These are phyloP conservation scores for Zosterops lateralis DNA, from an alignment of 2,113 vertebrate genomes.

Conservation along the genomic window DNA sequence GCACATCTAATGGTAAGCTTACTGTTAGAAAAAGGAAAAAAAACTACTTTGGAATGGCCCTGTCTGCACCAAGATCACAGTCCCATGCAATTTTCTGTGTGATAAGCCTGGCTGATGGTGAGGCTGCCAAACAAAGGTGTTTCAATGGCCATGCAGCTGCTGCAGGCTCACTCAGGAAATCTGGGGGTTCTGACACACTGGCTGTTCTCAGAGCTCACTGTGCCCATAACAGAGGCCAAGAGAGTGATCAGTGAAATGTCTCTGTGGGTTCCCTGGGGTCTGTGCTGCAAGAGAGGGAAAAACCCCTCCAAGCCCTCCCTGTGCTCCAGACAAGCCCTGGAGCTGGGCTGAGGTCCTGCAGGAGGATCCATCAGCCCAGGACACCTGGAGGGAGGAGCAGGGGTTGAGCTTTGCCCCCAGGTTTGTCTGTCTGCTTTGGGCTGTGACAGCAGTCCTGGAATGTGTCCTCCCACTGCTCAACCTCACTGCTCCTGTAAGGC, in stretches of 20 bases:
- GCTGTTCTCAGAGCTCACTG: not conserved
- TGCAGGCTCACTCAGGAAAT: not conserved
- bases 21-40: not conserved
- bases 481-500: not conserved
- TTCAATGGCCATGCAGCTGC: not conserved
- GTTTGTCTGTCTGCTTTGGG: not conserved
- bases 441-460: not conserved
- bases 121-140: not conserved
- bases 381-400: not conserved
- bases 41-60: not conserved
- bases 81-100: not conserved
- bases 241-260: not conserved
- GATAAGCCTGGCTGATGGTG: not conserved
- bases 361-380: not conserved
- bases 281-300: not conserved
- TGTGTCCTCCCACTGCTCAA: not conserved
- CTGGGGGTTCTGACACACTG: not conserved
- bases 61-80: not conserved
- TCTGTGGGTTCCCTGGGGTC: not conserved
- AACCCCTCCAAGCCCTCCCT: not conserved
- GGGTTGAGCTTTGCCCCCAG: not conserved
- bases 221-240: not conserved
- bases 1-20: not conserved
- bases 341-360: not conserved
- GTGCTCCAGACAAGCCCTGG: not conserved